Base-by-base conservation (phyloP, 2,797 vertebrate species). In the Takifugu rubripes region DNA sequence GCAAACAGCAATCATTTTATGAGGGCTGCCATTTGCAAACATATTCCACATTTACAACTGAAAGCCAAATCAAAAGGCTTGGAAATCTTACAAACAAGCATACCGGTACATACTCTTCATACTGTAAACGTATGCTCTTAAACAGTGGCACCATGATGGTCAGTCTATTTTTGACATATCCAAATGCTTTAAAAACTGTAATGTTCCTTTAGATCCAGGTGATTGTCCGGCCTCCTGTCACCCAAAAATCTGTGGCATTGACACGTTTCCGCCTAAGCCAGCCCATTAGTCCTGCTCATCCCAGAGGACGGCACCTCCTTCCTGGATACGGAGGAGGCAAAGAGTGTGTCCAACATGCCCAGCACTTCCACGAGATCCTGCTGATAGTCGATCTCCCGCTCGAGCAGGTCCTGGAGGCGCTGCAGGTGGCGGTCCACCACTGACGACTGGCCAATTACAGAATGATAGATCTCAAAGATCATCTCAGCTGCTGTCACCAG, bases 261-360 rank as follows among this genome's bases (percentile, higher is more conserved):
- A 59, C 16, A 45, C 64, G 42, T 62, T 78, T 66, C 54, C 62
- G 60, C 70, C 56, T 70, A 66, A 60, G 78, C 50, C 59, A 87
- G 74, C 72, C 89, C 75, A 45, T 90, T 90, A 45, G 89, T 78
- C 59, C 79, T 71, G 56, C 81, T 54, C 11, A 65, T 71, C 46
- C 87, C 79, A 5, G 82, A 63, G 54, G 84, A 45, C 0, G 50
- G 54, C 2, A 83, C 77, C 66, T 87, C 82, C 72, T 71, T 92
- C 76, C 90, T 94, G 8, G 91, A 87, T 10, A 92, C 86, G 66
- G 93, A 89, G 25, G 94, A 93, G 67, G 97, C 93, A 66, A 99
- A 98, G 45, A 99, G 85, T 1, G 94, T 93, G 89, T 98, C 97
- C 90, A 99, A 91, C 94, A 99, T 99, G 54, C 97, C 97, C 71